These are phyloP conservation scores for Oenanthe oenanthe DNA, from an alignment of 2,113 vertebrate genomes.

Conservation along the genomic window DNA sequence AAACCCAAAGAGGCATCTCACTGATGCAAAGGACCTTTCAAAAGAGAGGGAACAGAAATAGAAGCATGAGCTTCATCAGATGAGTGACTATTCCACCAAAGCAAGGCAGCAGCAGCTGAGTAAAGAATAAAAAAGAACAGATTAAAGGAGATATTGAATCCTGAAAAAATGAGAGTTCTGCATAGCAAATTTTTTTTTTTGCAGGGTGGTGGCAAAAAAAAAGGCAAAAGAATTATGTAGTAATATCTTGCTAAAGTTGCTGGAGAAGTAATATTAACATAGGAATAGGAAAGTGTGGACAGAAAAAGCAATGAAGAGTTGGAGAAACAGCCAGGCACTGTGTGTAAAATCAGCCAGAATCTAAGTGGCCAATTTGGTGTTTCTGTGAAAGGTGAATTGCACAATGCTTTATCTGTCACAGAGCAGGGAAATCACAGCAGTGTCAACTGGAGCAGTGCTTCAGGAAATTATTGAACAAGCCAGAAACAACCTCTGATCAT, in stretches of 20 bases:
- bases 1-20: constrained; percentile 7
- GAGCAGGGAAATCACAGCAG: neutral
- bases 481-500: neutral
- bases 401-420: neutral
- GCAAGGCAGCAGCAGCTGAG: constrained; percentile 19
- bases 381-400: neutral
- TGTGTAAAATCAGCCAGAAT: neutral
- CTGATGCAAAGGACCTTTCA: constrained; percentile 34
- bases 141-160: constrained; percentile 53
- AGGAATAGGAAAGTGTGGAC: neutral
- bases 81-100: constrained; percentile 44
- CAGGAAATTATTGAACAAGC: constrained; percentile 17
- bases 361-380: neutral
- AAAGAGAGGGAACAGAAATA: constrained; percentile 28
- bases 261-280: neutral
- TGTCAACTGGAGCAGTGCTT: neutral
- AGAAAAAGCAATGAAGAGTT: neutral
- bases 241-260: neutral
- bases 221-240: neutral
- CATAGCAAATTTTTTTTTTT: constrained; percentile 33
- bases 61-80: constrained; percentile 19
- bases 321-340: neutral
- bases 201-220: neutral
- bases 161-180: neutral
- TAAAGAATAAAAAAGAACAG: constrained; percentile 32